Evolutionary conservation across 2,113 vertebrate genomes (phyloP).

Genomic region (Baryphthengus martii): DNA sequence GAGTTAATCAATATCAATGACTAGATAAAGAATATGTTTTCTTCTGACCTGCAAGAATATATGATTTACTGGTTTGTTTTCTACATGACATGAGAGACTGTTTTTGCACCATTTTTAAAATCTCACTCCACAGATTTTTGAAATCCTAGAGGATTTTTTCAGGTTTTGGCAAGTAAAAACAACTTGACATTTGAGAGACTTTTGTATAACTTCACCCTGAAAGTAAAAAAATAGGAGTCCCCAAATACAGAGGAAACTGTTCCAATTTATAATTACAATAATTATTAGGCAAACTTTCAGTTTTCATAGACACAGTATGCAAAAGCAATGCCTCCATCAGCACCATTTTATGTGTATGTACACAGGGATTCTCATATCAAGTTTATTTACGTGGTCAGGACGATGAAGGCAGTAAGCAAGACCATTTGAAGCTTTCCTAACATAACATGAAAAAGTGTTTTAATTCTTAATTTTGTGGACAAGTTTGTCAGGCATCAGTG

Average conservation of each 20-base stretch:
- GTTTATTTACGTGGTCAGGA: background rate
- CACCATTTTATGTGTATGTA: background rate
- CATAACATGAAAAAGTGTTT: background rate
- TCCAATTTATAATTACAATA: background rate
- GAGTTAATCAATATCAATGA: background rate
- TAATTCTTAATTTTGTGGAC: background rate
- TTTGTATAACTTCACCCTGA: background rate
- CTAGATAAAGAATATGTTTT: background rate
- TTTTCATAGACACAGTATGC: background rate
- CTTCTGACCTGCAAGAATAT: background rate
- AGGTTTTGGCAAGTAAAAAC: background rate
- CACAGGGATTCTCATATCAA: background rate
- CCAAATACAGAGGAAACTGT: background rate
- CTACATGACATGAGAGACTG: background rate
- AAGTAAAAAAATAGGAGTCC: background rate
- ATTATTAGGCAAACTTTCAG: background rate
- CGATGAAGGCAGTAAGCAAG: background rate
- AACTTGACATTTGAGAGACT: background rate
- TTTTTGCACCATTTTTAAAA: background rate
- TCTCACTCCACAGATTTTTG: background rate
- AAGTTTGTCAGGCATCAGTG: background rate
- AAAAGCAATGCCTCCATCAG: background rate
- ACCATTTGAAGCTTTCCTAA: background rate
- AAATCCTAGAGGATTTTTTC: background rate
- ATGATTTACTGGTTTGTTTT: background rate